Conservation (phyloP, 2,113 vertebrate species). For the Nycticebus coucang region DNA sequence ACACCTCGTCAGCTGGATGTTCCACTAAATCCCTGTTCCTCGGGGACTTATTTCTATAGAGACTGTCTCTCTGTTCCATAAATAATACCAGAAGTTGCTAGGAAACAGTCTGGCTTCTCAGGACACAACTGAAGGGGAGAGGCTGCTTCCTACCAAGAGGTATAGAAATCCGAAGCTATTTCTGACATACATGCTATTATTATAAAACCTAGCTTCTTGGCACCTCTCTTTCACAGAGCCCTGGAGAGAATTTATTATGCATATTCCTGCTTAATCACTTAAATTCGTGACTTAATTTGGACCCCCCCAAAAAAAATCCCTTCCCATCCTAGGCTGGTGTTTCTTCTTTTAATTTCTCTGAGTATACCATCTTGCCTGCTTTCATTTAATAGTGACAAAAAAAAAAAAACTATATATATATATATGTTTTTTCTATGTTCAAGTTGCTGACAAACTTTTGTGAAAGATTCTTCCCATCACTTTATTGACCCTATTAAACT, state of each 20-base stretch:
- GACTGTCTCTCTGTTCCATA: slow-evolving; percentile 66
- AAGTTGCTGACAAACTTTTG: neutral
- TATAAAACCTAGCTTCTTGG: neutral
- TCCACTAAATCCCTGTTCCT: slow-evolving; percentile 48
- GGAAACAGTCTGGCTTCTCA: slow-evolving; percentile 64
- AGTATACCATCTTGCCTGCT: neutral
- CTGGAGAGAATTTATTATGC: neutral
- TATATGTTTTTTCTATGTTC: neutral
- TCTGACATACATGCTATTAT: neutral
- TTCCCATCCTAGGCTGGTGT: neutral
- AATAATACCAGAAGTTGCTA: slow-evolving; percentile 73
- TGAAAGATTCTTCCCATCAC: neutral
- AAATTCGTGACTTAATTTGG: neutral
- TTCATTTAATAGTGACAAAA: neutral
- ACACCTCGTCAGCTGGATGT: neutral
- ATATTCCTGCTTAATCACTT: neutral
- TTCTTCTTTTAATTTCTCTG: neutral
- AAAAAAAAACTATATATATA: neutral
- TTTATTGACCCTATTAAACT: neutral
- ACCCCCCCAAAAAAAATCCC: neutral
- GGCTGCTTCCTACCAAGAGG: slow-evolving; percentile 30
- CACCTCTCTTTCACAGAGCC: neutral
- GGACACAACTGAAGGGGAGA: slow-evolving; percentile 27
- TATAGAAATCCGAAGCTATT: slow-evolving; percentile 44
- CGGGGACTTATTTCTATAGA: slow-evolving; percentile 70